phyloP scores from a whole-genome alignment of 2,797 vertebrate species.

The Coccyzus lansbergi region DNA sequence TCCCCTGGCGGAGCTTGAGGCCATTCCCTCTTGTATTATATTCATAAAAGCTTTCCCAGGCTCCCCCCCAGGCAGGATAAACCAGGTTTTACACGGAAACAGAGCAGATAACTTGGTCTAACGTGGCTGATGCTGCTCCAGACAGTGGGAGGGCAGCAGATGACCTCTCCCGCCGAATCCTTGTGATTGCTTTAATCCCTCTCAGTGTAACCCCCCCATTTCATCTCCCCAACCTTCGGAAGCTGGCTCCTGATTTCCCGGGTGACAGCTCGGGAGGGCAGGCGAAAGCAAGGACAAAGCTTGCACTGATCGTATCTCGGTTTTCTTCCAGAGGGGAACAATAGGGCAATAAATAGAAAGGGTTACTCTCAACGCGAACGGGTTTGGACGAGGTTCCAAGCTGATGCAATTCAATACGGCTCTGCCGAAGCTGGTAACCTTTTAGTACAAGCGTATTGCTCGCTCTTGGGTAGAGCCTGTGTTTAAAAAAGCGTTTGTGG shows the following conservation, averaged over 20 bases:
- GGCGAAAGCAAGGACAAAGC: background rate
- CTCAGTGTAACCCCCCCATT: background rate
- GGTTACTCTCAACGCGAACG: background rate
- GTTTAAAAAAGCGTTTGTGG: background rate
- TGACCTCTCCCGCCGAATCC: background rate
- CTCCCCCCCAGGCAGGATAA: background rate
- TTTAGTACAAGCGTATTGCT: background rate
- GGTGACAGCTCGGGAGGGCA: background rate
- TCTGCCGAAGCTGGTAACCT: background rate
- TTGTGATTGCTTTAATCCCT: background rate
- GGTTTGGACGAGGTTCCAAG: slow-evolving; percentile 34
- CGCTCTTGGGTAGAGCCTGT: too few species aligned
- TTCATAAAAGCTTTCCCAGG: background rate
- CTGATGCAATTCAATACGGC: slow-evolving; percentile 46
- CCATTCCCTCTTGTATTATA: too few species aligned
- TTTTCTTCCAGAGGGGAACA: slow-evolving; percentile 29
- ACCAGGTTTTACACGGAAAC: background rate
- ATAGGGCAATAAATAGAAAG: slow-evolving; percentile 47
- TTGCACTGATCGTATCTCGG: background rate
- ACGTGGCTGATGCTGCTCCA: background rate
- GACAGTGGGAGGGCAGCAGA: background rate
- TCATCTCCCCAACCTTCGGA: background rate
- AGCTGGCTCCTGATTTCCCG: background rate
- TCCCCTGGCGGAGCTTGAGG: too few species aligned
- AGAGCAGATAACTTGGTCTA: background rate